Percentiles rank a stretch among this genome's conserved stretches.
Conservation (phyloP, 2,113 vertebrate species). For the Anoura caudifer region DNA sequence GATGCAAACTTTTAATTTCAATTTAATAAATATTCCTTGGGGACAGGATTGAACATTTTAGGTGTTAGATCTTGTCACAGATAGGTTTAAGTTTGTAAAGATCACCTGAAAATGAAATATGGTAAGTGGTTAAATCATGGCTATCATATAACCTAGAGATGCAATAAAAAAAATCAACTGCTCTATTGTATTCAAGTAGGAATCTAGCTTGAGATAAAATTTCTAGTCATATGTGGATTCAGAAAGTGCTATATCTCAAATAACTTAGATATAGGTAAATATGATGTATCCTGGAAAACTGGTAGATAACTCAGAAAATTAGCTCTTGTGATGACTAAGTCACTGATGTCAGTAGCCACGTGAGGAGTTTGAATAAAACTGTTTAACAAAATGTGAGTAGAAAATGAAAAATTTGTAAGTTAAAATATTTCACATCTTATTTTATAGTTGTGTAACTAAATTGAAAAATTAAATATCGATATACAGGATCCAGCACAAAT, state of each 20-base stretch:
- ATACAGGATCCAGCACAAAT: no score
- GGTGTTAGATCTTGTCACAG: not conserved
- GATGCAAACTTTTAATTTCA: not conserved
- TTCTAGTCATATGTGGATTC: not conserved
- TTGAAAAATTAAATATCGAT: not conserved
- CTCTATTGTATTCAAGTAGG: not conserved
- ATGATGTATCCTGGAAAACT: not conserved
- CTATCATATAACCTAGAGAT: not conserved
- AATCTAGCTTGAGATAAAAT: constrained; percentile 18
- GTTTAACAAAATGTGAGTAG: not conserved
- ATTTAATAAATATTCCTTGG: constrained; percentile 1
- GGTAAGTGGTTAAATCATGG: not conserved
- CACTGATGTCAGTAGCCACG: not conserved
- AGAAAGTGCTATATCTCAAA: not conserved
- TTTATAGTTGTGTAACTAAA: not conserved
- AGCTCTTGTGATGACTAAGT: not conserved
- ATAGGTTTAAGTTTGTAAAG: not conserved
- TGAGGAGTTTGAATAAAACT: not conserved
- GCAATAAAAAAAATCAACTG: not conserved
- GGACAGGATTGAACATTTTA: not conserved
- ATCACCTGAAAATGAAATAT: not conserved
- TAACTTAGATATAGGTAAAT: not conserved
- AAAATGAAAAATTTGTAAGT: not conserved
- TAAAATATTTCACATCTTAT: not conserved
- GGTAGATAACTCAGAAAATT: not conserved